Evolutionary conservation across 2,797 vertebrate genomes (phyloP), one percentile per base, ranked within the genome.

Genomic region (Spinus pinus): DNA sequence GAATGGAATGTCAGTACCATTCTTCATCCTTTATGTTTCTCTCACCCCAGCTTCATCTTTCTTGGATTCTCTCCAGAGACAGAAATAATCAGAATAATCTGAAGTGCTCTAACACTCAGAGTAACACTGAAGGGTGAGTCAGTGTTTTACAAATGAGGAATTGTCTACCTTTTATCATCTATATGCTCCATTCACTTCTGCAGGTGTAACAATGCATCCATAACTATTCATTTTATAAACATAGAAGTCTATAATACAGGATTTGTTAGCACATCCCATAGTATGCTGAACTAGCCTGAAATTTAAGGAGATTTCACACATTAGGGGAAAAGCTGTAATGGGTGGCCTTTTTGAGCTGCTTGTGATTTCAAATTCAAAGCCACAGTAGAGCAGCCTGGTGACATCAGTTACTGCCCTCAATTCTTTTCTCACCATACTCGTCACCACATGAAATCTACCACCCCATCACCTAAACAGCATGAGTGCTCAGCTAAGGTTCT

Each of bases 121-220:
- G 0, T 35, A 65, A 62, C 42, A 65, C 4, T 54, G 54, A 79
- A 72, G 15, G 18, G 25, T 25, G 14, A 70, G 51, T 58, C 67
- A 86, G 3, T 24, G 20, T 61, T 22, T 27, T 46, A 49, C 9
- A 64, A 21, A 72, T 12, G 18, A 67, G 19, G 46, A 67, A 78
- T 6, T 2, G 0, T n/a, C 23, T 18, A 18, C 24, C 0, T 0
- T 25, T 90, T 42, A 30, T 18, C 10, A 30, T 18, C 5, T 0
- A 6, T 41, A 39, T 25, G 18, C 18, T 39, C 6, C n/a, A 10
- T 81, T 72, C 20, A 39, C 47, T 69, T 81, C 10, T 28, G 23
- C 67, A 80, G 24, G 60, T 15, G 6, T 41, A 81, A 77, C 14
- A 49, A 81, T 33, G 12, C 12, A 42, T n/a, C 24, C 49, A 4